Percentiles rank a stretch among this genome's conserved stretches.
phyloP scores from a whole-genome alignment of 2,888 invertebrate genomes.

The Pyrrhosoma nymphula region DNA sequence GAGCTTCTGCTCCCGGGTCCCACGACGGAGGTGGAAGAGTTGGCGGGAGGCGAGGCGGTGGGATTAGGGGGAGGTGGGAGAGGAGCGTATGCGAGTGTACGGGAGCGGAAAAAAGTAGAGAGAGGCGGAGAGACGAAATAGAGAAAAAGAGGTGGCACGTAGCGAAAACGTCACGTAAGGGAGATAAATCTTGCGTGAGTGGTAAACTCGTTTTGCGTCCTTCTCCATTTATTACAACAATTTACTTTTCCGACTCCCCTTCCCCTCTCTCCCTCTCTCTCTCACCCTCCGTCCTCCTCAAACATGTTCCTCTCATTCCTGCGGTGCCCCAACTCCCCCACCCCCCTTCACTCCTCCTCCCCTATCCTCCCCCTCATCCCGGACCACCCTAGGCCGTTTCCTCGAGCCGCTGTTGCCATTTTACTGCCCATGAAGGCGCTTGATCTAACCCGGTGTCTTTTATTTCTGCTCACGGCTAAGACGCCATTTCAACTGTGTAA shows the following conservation, averaged over 20 bases:
- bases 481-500: too few relatives aligned
- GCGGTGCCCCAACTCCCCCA: background rate
- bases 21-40: background rate
- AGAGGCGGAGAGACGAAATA: background rate
- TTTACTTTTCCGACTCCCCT: constrained; percentile 43
- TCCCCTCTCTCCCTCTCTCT: background rate
- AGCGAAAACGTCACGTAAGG: constrained; percentile 57
- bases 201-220: constrained; percentile 63
- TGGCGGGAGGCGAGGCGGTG: background rate
- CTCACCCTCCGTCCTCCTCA: background rate
- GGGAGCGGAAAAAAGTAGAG: background rate
- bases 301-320: background rate
- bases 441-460: too few relatives aligned
- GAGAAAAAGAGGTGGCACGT: background rate
- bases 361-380: background rate
- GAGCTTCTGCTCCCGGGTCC: background rate
- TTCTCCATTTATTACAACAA: constrained; percentile 66
- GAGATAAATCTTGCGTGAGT: constrained; percentile 60
- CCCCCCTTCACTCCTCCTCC: too few relatives aligned
- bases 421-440: background rate
- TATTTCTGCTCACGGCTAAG: too few relatives aligned
- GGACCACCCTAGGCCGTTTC: background rate
- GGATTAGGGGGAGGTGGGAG: background rate
- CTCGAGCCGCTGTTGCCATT: background rate
- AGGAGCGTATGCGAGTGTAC: background rate